Evolutionary conservation across 1,140 invertebrate species (phyloP), one percentile per base, ranked within the genome.

Genomic region (Drosophila pseudoobscura): DNA sequence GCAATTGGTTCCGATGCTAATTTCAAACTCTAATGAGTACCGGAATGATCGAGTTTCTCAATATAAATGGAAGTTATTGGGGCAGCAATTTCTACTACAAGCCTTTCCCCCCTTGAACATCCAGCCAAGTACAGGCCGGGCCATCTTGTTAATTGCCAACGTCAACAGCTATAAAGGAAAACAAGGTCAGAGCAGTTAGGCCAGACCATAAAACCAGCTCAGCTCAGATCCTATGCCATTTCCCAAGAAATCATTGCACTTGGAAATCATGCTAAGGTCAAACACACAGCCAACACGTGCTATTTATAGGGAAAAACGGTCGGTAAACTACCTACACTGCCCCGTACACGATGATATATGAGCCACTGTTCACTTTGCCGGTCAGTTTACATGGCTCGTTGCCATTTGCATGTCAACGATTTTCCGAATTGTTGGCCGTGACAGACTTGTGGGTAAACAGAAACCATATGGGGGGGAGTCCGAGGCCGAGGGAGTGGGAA

Each of bases 371-470:
- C 65, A 55, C 47, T 29, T 43, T 24, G 26, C 51, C 29, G 72
- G 76, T 69, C 76, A 54, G 80, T 85, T 80, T 84, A 76, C 76
- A 80, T 39, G 80, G 80, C 76, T 85, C 64, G 74, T 71, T 87
- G 80, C 69, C 63, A 87, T 85, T 87, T 85, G 74, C 73, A 74
- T 87, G 82, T 80, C 69, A 80, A 85, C 77, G 75, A 75, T 62
- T 76, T 76, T 76, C 72, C 58, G 55, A 64, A 59, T 63, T 75
- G 75, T 57, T 74, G 22, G 61, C 62, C 80, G 66, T 84, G 77
- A 85, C 82, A 59, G 51, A 52, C 70, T 83, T 84, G 80, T 80
- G 80, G 72, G 73, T 63, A 85, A 85, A 85, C 78, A 85, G 62
- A 73, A 58, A 77, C 68, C 76, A 80, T 73, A 78, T 84, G 80